A percentile compares a stretch with the other conserved stretches of the same genome.
Evolutionary conservation across 53 echinoderm and acorn worm genomes (phyloP).

Genomic region (Crossaster papposus): DNA sequence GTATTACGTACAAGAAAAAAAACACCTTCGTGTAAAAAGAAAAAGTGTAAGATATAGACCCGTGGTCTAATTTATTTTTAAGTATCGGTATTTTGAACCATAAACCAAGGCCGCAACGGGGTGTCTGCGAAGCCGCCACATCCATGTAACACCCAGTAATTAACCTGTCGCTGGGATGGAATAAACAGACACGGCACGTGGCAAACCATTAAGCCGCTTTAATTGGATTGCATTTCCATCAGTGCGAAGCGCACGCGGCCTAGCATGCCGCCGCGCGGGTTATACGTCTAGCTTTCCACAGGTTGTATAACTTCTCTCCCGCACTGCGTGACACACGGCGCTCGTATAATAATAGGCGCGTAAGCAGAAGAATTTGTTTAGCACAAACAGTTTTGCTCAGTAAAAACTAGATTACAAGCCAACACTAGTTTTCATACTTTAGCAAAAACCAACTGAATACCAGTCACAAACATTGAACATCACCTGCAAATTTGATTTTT

Average conservation of each 20-base stretch:
- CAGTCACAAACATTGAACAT: too few species aligned
- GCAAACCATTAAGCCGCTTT: conserved; percentile 10
- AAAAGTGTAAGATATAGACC: neutral
- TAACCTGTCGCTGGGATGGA: neutral
- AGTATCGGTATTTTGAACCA: conserved; percentile 10
- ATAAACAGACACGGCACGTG: conserved; percentile 21
- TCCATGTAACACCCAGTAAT: neutral
- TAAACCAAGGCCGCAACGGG: neutral
- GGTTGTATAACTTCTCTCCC: too few species aligned
- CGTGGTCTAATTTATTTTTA: neutral
- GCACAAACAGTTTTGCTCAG: too few species aligned
- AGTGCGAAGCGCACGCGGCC: neutral
- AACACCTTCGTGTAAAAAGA: neutral
- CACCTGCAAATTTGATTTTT: too few species aligned
- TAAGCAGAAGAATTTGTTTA: too few species aligned
- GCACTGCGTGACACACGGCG: too few species aligned
- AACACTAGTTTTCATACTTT: too few species aligned
- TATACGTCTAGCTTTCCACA: neutral
- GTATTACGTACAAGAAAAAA: neutral
- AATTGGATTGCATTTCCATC: conserved; percentile 31
- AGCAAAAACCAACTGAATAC: too few species aligned
- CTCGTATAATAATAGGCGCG: too few species aligned
- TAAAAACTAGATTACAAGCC: too few species aligned
- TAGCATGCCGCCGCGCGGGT: neutral
- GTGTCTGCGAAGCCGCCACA: neutral